Conservation (phyloP, 2,888 invertebrate genomes). For the Lasiommata megera region DNA sequence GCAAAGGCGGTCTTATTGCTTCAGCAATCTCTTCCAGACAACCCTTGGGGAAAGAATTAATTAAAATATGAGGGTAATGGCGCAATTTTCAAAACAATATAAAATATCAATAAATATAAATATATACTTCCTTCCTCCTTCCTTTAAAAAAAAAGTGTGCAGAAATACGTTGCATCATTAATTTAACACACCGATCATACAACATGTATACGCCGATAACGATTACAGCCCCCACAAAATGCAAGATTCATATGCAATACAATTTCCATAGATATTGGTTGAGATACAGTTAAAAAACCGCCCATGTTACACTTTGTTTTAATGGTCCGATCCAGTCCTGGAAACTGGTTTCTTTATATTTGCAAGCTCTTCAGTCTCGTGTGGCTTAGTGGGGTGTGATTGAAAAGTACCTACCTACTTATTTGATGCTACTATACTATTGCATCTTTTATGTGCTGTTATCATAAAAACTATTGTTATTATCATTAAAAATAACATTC, state of each 20-base stretch:
- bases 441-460: no score
- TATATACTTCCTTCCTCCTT: no score
- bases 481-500: no score
- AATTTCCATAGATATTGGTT: slow-evolving; percentile 34
- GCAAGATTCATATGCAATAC: slow-evolving; percentile 27
- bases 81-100: no score
- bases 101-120: no score
- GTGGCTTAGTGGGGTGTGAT: background rate
- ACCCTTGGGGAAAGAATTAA: no score
- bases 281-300: slow-evolving; percentile 32
- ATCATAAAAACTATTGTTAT: no score
- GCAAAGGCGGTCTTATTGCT: no score
- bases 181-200: background rate
- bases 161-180: background rate
- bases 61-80: no score
- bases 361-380: slow-evolving; percentile 39
- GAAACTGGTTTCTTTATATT: slow-evolving; percentile 43
- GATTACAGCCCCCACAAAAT: slow-evolving; percentile 19
- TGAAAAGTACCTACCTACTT: background rate
- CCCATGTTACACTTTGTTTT: slow-evolving; percentile 38
- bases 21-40: no score
- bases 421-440: no score
- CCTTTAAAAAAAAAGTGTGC: no score
- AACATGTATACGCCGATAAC: slow-evolving; percentile 10
- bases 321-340: slow-evolving; percentile 5